A percentile compares a stretch with the other conserved stretches of the same genome.
These are phyloP conservation scores for Ochropacha duplaris DNA, from an alignment of 2,888 invertebrate species.

Conservation along the genomic window DNA sequence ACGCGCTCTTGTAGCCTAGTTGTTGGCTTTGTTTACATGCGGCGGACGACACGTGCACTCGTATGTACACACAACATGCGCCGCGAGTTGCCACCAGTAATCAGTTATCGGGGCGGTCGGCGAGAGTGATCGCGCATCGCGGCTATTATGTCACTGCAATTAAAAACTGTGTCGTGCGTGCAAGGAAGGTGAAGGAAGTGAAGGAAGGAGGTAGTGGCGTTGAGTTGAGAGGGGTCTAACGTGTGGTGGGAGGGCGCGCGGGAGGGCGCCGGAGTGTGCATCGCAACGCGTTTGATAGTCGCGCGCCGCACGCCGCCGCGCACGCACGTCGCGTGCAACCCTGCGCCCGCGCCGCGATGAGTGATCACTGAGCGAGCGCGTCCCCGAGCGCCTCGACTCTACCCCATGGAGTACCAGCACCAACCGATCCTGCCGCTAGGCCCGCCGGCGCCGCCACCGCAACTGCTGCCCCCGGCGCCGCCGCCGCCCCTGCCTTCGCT, in stretches of 20 bases:
- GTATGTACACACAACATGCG: conserved; percentile 47
- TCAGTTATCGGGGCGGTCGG: conserved; percentile 53
- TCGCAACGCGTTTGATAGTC: conserved; percentile 47
- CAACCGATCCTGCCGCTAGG: conserved; percentile 82
- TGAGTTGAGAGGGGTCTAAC: conserved; percentile 17
- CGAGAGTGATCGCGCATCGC: conserved; percentile 61
- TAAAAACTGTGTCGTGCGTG: conserved; percentile 52
- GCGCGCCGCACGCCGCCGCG: conserved; percentile 40
- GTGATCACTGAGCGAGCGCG: conserved; percentile 64
- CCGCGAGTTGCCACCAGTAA: conserved; percentile 39
- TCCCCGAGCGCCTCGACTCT: conserved; percentile 52
- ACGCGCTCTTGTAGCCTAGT: conserved; percentile 23
- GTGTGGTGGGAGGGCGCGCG: conserved; percentile 32
- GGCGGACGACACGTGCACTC: conserved; percentile 56
- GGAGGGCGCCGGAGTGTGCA: conserved; percentile 44
- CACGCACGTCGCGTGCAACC: conserved; percentile 43
- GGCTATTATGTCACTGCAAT: conserved; percentile 60
- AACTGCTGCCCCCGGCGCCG: conserved; percentile 80
- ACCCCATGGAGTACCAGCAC: conserved; percentile 78
- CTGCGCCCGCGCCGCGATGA: conserved; percentile 68
- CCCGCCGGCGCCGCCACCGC: conserved; percentile 85
- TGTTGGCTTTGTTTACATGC: conserved; percentile 60
- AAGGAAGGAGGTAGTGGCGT: conserved; percentile 29
- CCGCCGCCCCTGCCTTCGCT: conserved; percentile 86
- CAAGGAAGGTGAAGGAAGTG: conserved; percentile 17